These are phyloP conservation scores for Hassar affinis DNA, from an alignment of 2,113 vertebrate genomes.

Conservation along the genomic window DNA sequence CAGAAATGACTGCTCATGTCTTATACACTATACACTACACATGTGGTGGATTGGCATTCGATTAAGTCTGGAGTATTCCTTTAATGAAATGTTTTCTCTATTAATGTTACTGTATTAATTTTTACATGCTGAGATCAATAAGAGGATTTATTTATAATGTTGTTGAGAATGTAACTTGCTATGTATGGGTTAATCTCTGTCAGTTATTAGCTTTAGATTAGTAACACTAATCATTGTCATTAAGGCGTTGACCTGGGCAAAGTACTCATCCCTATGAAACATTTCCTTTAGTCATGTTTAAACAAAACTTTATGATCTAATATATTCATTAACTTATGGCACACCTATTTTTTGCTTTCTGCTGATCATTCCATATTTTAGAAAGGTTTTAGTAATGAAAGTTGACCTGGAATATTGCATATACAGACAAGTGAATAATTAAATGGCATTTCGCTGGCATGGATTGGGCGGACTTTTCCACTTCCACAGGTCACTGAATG, in stretches of 20 bases:
- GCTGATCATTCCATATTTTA: not conserved
- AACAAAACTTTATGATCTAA: conserved; percentile 11
- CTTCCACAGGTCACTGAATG: not conserved
- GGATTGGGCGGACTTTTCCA: not conserved
- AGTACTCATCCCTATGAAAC: conserved; percentile 2
- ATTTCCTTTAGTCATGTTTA: not conserved
- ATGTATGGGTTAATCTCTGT: conserved; percentile 31
- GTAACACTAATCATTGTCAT: conserved; percentile 14
- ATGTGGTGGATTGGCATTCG: not conserved
- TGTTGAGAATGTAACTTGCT: conserved; percentile 16
- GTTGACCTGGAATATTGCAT: not conserved
- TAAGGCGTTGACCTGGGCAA: conserved; percentile 16
- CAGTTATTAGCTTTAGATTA: conserved; percentile 2
- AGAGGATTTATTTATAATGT: conserved; percentile 19
- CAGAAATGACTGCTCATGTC: not conserved
- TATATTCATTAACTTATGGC: not conserved
- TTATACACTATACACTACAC: not conserved
- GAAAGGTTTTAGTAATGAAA: not conserved
- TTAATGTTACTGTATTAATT: conserved; percentile 30
- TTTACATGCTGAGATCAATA: conserved; percentile 17
- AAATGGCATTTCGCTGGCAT: not conserved
- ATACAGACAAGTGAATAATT: not conserved
- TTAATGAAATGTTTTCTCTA: conserved; percentile 16
- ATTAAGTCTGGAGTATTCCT: not conserved
- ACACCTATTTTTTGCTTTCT: not conserved